Evolutionary conservation across 1,140 invertebrate genomes (phyloP), one percentile per base, ranked within the genome.

Genomic region (Forficula auricularia): DNA sequence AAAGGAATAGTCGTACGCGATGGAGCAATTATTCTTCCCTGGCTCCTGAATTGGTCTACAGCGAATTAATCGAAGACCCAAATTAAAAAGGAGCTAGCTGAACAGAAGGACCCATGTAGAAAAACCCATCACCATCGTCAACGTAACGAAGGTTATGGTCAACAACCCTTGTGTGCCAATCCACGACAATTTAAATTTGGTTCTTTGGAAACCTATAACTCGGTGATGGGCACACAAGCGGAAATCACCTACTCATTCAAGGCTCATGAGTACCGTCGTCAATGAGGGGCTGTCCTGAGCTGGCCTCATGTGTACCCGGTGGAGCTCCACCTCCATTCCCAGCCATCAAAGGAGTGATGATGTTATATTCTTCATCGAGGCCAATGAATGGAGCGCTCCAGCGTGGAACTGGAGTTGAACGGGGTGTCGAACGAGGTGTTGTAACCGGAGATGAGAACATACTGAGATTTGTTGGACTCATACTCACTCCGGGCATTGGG

Each of bases 301-400:
- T 72, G 15, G 71, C 63, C 54, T 79, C 77, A 34, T 66, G 53
- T 57, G 65, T 67, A 6, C 22, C 22, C 10, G 22, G 4, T 6
- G 22, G 22, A 6, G 4, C 22, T 6, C 22, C 22, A 13, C 49
- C 50, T 3, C 52, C 54, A 48, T 65, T 61, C 55, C 64, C 60
- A 50, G 75, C 61, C 44, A 73, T 66, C 50, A 84, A 70, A 53
- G 82, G 77, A 34, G 80, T 76, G 65, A 81, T 77, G 74, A 91
- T 88, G 53, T 79, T 83, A 62, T 94, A 92, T 62, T 95, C 89
- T 56, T 94, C 89, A 55, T 94, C 89, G 43, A 91, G 60, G 31
- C 77, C 80, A 51, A 90, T 81, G 59, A 91, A 85, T 13, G 82
- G 79, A 19, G 75, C 71, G 4, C 70, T 68, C 89, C 89, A 95